Evolutionary conservation across 64 coral and sea anemone genomes (phyloP), one percentile per base, ranked within the genome.

Genomic region (Platygyra sinensis): DNA sequence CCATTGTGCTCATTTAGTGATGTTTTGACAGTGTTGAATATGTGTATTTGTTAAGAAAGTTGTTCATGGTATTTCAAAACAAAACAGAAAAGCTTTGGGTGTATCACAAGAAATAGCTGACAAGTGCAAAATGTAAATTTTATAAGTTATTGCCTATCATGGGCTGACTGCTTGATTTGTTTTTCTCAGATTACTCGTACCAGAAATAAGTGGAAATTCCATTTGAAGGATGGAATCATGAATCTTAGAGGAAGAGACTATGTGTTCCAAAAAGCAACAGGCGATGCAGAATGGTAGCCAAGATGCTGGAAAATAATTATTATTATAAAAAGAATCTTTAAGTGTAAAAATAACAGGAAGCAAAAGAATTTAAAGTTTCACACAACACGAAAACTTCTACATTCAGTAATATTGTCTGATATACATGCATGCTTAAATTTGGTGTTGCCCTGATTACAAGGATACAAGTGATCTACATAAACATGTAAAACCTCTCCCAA

Each of bases 201-300:
- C 72, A 87, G 93, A 93, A 98, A 98, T 71, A 98, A 98, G 75
- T 98, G 96, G 96, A 98, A 98, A 20, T 98, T 98, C 60, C 93
- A 98, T 61, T 88, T 98, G 46, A 98, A 98, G 89, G 96, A 98
- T 81, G 96, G 96, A 64, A 98, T 98, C 62, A 98, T 98, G 96
- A 98, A 98, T 85, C 83, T 98, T 7, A 93, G 90, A 86, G 93
- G 93, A 60, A 98, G 86, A 92, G 96, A 98, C 87, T 98, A 92
- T 73, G 93, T 98, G 52, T 98, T 98, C 63, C 93, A 94, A 52
- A 98, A 98, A 64, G 96, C 93, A 72, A 92, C 62, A 18, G 96
- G 96, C 5, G 96, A 98, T 82, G 96, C 96, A 4, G 96, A 98
- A 78, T 98, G 96, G 96, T 98, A 94, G 80, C 50, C 30, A 8